Percentiles rank a stretch among this genome's conserved stretches.
Evolutionary conservation across 2,888 invertebrate genomes (phyloP).

Genomic region (Spodoptera exigua): DNA sequence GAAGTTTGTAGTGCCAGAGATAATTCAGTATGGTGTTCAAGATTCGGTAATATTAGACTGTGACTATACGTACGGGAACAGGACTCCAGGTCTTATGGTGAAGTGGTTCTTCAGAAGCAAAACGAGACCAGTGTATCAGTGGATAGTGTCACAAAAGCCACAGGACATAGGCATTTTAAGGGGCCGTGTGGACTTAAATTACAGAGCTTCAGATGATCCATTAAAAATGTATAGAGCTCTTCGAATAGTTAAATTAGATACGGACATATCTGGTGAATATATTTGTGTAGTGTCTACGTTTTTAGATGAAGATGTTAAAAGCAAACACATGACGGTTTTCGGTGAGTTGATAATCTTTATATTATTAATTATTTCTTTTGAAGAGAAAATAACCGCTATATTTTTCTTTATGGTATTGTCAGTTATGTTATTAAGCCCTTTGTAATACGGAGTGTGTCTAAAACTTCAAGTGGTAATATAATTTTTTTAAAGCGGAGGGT

Average conservation of each 20-base stretch:
- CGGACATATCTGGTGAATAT: conserved; percentile 92
- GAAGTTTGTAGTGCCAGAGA: conserved; percentile 90
- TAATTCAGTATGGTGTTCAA: conserved; percentile 90
- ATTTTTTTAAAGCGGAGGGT: too few species aligned
- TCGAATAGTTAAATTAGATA: conserved; percentile 92
- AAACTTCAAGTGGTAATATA: too few species aligned
- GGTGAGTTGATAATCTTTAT: conserved; percentile 82
- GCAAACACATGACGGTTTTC: conserved; percentile 91
- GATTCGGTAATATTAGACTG: conserved; percentile 92
- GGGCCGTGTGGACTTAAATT: conserved; percentile 90
- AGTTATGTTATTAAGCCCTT: too few species aligned
- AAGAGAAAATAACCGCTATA: too few species aligned
- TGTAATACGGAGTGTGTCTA: too few species aligned
- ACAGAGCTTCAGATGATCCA: conserved; percentile 91
- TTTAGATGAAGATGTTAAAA: conserved; percentile 91
- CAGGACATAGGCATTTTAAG: conserved; percentile 90
- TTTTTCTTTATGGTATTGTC: too few species aligned
- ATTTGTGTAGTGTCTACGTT: conserved; percentile 93
- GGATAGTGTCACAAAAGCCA: conserved; percentile 92
- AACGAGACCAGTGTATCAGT: conserved; percentile 92
- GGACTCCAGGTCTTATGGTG: conserved; percentile 91
- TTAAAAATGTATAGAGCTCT: conserved; percentile 92
- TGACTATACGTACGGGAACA: conserved; percentile 91
- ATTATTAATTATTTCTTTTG: neutral
- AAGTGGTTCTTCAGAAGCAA: conserved; percentile 94